Conservation (phyloP, 2,797 vertebrate species). For the Rhabdophis nuchalis region DNA sequence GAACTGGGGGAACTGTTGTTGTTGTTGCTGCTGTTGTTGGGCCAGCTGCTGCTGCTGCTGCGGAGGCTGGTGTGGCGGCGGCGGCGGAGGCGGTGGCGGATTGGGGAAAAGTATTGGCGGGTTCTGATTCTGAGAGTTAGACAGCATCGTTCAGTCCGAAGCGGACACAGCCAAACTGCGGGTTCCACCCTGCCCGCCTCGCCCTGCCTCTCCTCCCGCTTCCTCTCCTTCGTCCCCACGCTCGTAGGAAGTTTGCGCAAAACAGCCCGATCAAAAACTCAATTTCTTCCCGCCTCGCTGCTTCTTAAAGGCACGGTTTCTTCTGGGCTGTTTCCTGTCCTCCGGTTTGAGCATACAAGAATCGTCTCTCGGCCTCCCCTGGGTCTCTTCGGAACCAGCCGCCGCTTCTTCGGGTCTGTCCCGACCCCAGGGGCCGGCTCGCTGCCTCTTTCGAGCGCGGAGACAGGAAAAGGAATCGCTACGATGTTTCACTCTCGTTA, state of each 20-base stretch:
- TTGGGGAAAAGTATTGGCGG: constrained; percentile 74
- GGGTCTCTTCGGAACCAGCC: constrained; percentile 55
- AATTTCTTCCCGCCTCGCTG: background rate
- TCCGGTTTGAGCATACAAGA: background rate
- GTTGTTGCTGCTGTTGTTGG: constrained; percentile 59
- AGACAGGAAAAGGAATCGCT: constrained; percentile 39
- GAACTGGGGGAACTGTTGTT: constrained; percentile 74
- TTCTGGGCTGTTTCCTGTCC: background rate
- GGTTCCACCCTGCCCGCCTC: constrained; percentile 8
- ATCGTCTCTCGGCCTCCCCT: constrained; percentile 52
- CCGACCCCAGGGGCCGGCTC: background rate
- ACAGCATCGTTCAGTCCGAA: constrained; percentile 72
- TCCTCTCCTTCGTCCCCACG: background rate
- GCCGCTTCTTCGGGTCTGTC: constrained; percentile 44
- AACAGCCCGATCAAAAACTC: background rate
- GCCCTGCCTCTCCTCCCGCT: constrained; percentile 44
- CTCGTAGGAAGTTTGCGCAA: constrained; percentile 44
- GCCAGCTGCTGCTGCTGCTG: constrained; percentile 50
- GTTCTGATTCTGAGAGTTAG: constrained; percentile 77
- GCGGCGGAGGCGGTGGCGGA: constrained; percentile 61
- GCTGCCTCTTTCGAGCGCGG: constrained; percentile 17
- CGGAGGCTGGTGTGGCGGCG: constrained; percentile 61
- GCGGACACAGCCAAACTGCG: background rate
- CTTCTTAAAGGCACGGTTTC: background rate
- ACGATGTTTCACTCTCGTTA: constrained; percentile 1